Conservation (phyloP, 2,888 invertebrate species). For the Morpho helenor region DNA sequence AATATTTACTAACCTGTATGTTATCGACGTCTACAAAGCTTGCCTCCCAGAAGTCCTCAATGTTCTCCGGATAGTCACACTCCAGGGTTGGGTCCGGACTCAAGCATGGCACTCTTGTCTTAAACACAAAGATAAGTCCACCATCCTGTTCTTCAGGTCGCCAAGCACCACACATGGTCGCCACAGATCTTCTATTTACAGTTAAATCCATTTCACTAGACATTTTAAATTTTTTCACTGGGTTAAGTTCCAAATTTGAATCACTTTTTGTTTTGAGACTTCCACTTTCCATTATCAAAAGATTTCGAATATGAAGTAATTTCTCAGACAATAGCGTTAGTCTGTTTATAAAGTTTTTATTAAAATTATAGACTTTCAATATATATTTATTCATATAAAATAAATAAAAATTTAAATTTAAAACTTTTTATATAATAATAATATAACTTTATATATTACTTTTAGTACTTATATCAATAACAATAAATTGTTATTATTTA, state of each 20-base stretch:
- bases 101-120: slow-evolving; percentile 52
- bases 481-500: too few species aligned
- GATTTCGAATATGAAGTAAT: slow-evolving; percentile 7
- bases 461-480: too few species aligned
- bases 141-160: slow-evolving; percentile 70
- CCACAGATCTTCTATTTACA: slow-evolving; percentile 55
- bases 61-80: slow-evolving; percentile 67
- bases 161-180: slow-evolving; percentile 75
- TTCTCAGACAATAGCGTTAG: slow-evolving; percentile 4
- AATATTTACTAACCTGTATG: slow-evolving; percentile 46
- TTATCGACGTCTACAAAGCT: slow-evolving; percentile 39
- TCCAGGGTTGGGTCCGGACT: slow-evolving; percentile 67
- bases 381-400: slow-evolving; percentile 15
- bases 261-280: slow-evolving; percentile 42
- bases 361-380: slow-evolving; percentile 12
- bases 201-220: slow-evolving; percentile 24
- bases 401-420: neutral
- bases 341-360: slow-evolving; percentile 13
- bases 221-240: slow-evolving; percentile 55
- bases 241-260: slow-evolving; percentile 38
- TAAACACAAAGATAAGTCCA: slow-evolving; percentile 63
- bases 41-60: slow-evolving; percentile 70
- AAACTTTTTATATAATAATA: too few species aligned
- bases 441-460: too few species aligned
- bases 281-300: slow-evolving; percentile 41